Conservation (phyloP, 2,113 vertebrate species). For the Loxodonta africana region DNA sequence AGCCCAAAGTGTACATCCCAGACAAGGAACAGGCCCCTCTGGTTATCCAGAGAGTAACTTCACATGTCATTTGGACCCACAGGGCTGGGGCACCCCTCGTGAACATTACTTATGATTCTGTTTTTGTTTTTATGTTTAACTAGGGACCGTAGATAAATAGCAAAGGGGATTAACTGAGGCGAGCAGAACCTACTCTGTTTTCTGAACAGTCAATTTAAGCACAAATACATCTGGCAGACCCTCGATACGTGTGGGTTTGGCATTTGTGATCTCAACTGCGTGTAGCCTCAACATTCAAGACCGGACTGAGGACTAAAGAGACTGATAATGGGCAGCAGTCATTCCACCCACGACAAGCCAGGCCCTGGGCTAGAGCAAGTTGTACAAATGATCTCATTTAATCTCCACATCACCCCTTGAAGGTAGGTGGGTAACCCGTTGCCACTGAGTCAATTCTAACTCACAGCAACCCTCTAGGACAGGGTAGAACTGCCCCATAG, state of each 20-base stretch:
- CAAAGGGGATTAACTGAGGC: neutral
- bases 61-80: neutral
- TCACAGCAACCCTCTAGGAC: neutral
- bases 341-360: accelerated
- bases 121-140: neutral
- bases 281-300: neutral
- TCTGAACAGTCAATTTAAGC: slow-evolving; percentile 5
- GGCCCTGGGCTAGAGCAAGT: accelerated
- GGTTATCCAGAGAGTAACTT: neutral
- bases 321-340: neutral
- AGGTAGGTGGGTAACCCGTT: neutral
- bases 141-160: neutral
- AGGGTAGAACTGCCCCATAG: neutral
- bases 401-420: accelerated
- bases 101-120: neutral
- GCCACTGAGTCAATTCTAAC: neutral
- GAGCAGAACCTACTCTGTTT: neutral
- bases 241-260: neutral
- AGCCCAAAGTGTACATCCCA: neutral
- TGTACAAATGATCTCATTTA: neutral
- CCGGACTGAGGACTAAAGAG: neutral
- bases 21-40: neutral
- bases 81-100: neutral
- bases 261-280: neutral
- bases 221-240: neutral